A percentile compares a stretch with the other conserved stretches of the same genome.
Conservation (phyloP, 2,797 vertebrate species). For the Muscicapa comitata region DNA sequence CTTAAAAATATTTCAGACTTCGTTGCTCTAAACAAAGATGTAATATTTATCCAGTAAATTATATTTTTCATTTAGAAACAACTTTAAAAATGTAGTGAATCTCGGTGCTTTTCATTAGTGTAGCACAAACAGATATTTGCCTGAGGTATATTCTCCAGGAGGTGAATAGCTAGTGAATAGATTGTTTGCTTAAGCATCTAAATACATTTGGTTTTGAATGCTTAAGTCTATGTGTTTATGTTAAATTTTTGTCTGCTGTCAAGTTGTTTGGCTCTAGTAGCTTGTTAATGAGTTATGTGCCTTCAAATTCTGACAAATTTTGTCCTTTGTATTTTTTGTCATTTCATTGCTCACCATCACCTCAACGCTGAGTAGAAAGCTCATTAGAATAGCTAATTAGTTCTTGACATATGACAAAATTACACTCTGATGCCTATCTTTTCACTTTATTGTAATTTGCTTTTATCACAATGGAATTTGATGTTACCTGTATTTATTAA, state of each 20-base stretch:
- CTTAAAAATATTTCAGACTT: not conserved
- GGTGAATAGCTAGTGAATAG: not conserved
- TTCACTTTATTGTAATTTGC: not conserved
- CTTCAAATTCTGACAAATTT: not conserved
- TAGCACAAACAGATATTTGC: not conserved
- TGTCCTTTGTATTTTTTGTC: slow-evolving; percentile 9
- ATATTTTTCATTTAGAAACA: not conserved
- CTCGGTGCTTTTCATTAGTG: not conserved
- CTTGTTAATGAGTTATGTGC: not conserved
- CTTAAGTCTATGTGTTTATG: not conserved
- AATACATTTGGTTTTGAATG: not conserved
- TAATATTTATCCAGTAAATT: not conserved
- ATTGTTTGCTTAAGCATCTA: not conserved
- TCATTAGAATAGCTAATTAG: slow-evolving; percentile 16
- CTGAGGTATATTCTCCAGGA: not conserved
- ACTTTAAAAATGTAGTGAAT: not conserved
- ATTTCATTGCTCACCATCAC: slow-evolving; percentile 6
- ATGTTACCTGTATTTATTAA: not conserved
- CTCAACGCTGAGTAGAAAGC: slow-evolving; percentile 5
- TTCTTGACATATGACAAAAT: slow-evolving; percentile 1
- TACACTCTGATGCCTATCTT: not conserved
- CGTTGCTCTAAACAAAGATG: not conserved
- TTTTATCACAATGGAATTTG: not conserved
- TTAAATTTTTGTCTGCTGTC: not conserved
- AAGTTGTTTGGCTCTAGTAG: not conserved